These are phyloP conservation scores for Meloidogyne exigua DNA, from an alignment of 1,140 invertebrate species.

Conservation along the genomic window DNA sequence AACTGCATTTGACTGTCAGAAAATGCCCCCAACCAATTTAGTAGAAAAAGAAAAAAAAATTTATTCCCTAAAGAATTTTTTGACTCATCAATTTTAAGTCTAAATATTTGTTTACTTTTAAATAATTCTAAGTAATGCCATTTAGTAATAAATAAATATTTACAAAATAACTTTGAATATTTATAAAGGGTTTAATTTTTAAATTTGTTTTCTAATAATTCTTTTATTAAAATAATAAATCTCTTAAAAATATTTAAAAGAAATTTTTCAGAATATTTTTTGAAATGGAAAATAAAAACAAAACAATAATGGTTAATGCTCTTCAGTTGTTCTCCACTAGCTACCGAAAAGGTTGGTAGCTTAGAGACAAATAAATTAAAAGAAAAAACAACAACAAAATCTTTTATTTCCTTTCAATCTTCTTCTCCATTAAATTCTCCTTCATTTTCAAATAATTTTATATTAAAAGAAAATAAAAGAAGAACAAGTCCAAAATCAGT, in stretches of 20 bases:
- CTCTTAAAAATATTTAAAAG: no score
- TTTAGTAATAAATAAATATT: no score
- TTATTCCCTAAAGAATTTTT: neutral
- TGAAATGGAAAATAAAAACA: neutral
- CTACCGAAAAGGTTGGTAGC: neutral
- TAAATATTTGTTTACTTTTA: neutral
- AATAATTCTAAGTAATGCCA: neutral
- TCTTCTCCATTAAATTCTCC: neutral
- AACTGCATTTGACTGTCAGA: neutral
- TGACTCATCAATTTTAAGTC: neutral
- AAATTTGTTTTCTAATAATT: no score
- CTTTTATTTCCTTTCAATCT: neutral
- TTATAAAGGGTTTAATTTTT: no score
- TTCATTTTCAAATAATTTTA: neutral
- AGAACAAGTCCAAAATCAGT: neutral
- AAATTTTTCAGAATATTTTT: no score
- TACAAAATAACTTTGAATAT: no score
- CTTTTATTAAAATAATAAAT: no score
- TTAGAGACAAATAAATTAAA: neutral
- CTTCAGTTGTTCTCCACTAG: conserved; percentile 4
- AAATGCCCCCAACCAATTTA: neutral
- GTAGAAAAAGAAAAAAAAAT: neutral
- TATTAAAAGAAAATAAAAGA: neutral
- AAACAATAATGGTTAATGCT: neutral
- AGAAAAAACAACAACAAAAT: neutral